These are phyloP conservation scores for Gonioctena quinquepunctata DNA, from an alignment of 1,140 invertebrate genomes.

Conservation along the genomic window DNA sequence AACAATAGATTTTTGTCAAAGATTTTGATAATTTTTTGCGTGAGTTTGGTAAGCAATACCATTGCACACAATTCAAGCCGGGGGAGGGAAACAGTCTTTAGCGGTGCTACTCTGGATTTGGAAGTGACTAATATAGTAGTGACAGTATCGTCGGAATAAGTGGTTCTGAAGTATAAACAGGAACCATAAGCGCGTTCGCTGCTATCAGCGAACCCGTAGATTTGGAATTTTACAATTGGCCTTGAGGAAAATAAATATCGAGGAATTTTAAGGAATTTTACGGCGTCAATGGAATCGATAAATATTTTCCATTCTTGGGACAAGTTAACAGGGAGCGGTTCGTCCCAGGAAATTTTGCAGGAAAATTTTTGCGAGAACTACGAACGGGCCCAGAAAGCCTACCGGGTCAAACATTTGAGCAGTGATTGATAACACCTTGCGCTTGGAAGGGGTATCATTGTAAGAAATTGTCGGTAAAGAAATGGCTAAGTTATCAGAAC, in stretches of 20 bases:
- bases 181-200: conserved; percentile 41
- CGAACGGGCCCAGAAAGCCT: conserved; percentile 31
- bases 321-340: conserved; percentile 27
- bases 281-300: too few species aligned
- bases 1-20: not conserved
- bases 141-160: conserved; percentile 2
- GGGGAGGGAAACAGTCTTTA: conserved; percentile 38
- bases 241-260: too few species aligned
- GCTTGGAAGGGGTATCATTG: too few species aligned
- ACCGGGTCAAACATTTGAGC: conserved; percentile 37
- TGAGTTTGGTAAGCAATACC: conserved; percentile 8
- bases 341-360: conserved; percentile 35
- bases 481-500: conserved; percentile 12
- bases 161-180: conserved; percentile 50
- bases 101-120: conserved; percentile 38
- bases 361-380: conserved; percentile 31
- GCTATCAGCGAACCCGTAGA: conserved; percentile 45
- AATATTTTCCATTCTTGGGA: conserved; percentile 34
- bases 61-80: conserved; percentile 33
- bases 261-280: too few species aligned
- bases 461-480: conserved; percentile 37
- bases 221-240: conserved; percentile 19
- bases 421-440: too few species aligned
- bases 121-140: conserved; percentile 8
- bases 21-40: not conserved